Evolutionary conservation across 2,113 vertebrate species (phyloP), one percentile per base, ranked within the genome.

Genomic region (Oryzias celebensis): DNA sequence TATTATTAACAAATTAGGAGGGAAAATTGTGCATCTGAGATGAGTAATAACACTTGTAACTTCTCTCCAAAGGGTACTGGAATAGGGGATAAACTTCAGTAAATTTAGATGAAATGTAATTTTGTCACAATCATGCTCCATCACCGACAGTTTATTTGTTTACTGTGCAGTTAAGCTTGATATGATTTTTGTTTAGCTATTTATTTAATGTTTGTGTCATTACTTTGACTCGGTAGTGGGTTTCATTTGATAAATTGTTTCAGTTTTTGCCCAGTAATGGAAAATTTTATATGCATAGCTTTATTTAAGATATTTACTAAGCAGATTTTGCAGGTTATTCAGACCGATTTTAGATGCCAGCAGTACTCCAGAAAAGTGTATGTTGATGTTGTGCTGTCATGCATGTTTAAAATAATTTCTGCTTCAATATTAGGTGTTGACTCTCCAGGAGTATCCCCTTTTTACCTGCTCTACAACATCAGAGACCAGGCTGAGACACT

Each of bases 151-250:
- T 45, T 72, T 77, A 58, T 78, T 82, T 78, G 46, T 63, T 82
- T 65, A 59, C 58, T 66, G 52, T 56, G 73, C 71, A 80, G 68
- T 76, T 54, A 71, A 20, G 50, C 60, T 59, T 46, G 62, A 70
- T 68, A 54, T 58, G 46, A 78, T 73, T 84, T 78, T 55, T 14
- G 4, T 45, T 45, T 16, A 56, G 69, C 71, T 24, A 83, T 80
- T 87, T 81, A 79, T 85, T 76, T 84, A 85, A 85, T 78, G 68
- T 73, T 61, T 79, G 70, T 80, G 59, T 78, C 81, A 82, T 85
- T 77, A 82, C 66, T 65, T 58, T 55, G 55, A 45, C 73, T 68
- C 77, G 61, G 55, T 66, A 62, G 67, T 51, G 65, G 70, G 65
- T 73, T 73, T 73, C 77, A 63, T 57, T 80, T 80, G 75, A 82